Conservation (phyloP, 2,888 invertebrate species). For the Tipula unca region DNA sequence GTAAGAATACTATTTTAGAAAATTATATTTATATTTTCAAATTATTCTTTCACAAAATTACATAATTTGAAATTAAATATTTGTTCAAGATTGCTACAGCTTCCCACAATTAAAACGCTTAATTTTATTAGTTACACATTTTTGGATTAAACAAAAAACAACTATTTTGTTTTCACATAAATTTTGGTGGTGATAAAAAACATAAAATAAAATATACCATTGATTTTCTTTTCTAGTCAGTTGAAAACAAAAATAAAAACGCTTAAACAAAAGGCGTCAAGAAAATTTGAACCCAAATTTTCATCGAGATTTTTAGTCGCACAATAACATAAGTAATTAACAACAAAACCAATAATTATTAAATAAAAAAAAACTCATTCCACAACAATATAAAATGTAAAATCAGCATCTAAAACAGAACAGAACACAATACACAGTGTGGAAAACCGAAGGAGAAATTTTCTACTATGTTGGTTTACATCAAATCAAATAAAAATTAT, state of each 20-base stretch:
- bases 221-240: background rate
- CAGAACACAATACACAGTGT: background rate
- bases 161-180: constrained; percentile 10
- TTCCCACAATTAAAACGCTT: background rate
- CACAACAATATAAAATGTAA: background rate
- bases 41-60: too few relatives aligned
- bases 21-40: too few relatives aligned
- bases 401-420: background rate
- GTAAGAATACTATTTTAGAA: too few relatives aligned
- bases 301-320: background rate
- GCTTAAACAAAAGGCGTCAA: background rate
- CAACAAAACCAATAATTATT: background rate
- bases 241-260: background rate
- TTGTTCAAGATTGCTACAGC: background rate
- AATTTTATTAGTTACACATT: background rate
- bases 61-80: background rate
- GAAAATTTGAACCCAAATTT: background rate
- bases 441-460: background rate
- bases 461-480: background rate
- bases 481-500: background rate
- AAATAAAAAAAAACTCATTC: background rate
- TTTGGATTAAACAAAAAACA: background rate
- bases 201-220: background rate
- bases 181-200: background rate
- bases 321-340: background rate